These are phyloP conservation scores for Clepsis dumicolana DNA, from an alignment of 2,888 invertebrate species.

Conservation along the genomic window DNA sequence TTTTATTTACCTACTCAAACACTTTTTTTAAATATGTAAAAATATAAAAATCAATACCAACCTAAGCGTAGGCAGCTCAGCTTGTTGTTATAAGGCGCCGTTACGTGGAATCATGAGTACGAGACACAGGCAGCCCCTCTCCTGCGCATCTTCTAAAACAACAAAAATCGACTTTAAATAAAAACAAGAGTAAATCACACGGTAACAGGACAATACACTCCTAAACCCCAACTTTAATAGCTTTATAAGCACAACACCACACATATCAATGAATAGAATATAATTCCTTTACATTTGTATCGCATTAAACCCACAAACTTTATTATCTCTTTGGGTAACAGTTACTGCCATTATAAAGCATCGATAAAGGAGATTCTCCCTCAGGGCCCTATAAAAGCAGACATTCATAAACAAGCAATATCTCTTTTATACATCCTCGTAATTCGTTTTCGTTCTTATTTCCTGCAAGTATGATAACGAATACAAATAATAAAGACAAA, in stretches of 20 bases:
- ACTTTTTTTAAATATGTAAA: neutral
- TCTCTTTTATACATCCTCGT: slow-evolving; percentile 71
- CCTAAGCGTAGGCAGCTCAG: slow-evolving; percentile 73
- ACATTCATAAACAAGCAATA: slow-evolving; percentile 82
- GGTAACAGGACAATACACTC: slow-evolving; percentile 1
- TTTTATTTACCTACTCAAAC: too few relatives aligned
- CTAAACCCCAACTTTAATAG: slow-evolving; percentile 16
- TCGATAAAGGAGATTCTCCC: slow-evolving; percentile 73
- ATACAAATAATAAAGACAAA: slow-evolving; percentile 47
- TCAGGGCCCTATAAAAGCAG: slow-evolving; percentile 72
- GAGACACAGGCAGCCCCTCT: slow-evolving; percentile 51
- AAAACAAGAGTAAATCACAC: slow-evolving; percentile 19
- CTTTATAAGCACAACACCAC: slow-evolving; percentile 26
- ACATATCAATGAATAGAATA: slow-evolving; percentile 36
- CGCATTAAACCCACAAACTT: slow-evolving; percentile 59
- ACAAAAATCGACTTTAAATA: slow-evolving; percentile 50
- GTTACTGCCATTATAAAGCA: slow-evolving; percentile 70
- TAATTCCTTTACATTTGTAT: slow-evolving; percentile 48
- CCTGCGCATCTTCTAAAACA: slow-evolving; percentile 71
- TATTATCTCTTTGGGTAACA: slow-evolving; percentile 71
- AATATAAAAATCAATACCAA: slow-evolving; percentile 53
- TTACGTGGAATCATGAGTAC: slow-evolving; percentile 68
- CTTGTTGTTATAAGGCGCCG: slow-evolving; percentile 76
- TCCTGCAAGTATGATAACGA: slow-evolving; percentile 58
- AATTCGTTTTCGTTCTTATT: slow-evolving; percentile 70